Evolutionary conservation across 2,797 vertebrate species (phyloP).

Genomic region (Vultur gryphus): DNA sequence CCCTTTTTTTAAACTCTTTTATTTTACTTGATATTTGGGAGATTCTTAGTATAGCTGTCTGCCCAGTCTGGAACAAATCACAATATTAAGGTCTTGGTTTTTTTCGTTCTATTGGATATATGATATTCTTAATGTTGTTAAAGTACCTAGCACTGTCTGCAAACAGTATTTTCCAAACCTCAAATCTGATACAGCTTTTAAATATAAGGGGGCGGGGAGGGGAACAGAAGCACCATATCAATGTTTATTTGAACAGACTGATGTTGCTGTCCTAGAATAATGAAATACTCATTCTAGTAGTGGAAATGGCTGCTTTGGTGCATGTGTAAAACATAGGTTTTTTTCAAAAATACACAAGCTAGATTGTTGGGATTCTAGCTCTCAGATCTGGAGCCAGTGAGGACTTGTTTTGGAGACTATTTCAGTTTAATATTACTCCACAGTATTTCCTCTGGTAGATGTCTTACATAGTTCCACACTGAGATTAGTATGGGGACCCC

Average conservation of each 20-base stretch:
- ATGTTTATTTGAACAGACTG: not conserved
- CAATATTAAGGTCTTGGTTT: rapidly evolving
- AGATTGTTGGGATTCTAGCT: not conserved
- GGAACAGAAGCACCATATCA: not conserved
- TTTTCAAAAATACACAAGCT: not conserved
- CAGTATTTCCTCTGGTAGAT: not conserved
- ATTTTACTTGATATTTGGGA: not conserved
- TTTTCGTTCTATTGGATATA: not conserved
- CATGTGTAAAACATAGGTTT: not conserved
- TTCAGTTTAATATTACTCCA: not conserved
- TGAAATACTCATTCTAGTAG: not conserved
- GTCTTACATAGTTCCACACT: not conserved
- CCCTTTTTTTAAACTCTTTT: not conserved
- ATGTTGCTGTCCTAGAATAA: not conserved
- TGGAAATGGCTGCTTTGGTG: not conserved
- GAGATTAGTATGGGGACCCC: not conserved
- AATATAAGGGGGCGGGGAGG: not conserved
- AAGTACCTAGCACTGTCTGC: not conserved
- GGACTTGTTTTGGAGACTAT: not conserved
- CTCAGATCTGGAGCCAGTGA: not conserved
- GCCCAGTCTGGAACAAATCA: not conserved
- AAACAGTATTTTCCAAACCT: not conserved
- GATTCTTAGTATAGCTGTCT: not conserved
- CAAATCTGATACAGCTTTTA: not conserved
- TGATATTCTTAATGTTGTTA: not conserved